Evolutionary conservation across 92 coral and sea anemone genomes (phyloP).

Genomic region (Epizoanthus stellaris): DNA sequence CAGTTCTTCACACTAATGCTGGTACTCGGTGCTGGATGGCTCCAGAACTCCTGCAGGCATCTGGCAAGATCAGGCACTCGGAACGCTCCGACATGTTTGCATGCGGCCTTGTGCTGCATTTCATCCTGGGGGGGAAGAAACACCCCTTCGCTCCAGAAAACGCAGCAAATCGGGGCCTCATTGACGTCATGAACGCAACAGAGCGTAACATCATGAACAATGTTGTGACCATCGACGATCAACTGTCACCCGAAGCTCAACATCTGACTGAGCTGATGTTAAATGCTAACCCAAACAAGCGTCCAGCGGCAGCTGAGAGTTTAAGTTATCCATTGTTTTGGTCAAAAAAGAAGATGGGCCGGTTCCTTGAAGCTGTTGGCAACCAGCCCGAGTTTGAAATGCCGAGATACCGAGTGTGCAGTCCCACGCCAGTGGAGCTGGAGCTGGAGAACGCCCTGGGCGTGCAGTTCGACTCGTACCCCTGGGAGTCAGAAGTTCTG

Average conservation of each 20-base stretch:
- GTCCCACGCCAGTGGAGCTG: constrained; percentile 14
- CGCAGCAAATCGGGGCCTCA: constrained; percentile 17
- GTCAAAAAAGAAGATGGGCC: constrained; percentile 57
- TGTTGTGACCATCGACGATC: not conserved
- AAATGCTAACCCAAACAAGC: not conserved
- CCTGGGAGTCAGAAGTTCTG: constrained; percentile 48
- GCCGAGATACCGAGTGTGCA: constrained; percentile 21
- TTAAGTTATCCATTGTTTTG: constrained; percentile 66
- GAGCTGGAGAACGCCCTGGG: constrained; percentile 37
- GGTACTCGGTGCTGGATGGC: constrained; percentile 68
- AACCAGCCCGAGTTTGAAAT: constrained; percentile 67
- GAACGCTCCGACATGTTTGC: constrained; percentile 40
- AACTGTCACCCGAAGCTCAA: constrained; percentile 19
- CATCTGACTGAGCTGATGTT: constrained; percentile 36
- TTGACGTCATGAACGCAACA: constrained; percentile 41
- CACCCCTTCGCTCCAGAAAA: constrained; percentile 44
- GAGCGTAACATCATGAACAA: constrained; percentile 41
- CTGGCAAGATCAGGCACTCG: constrained; percentile 27
- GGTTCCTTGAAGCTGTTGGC: constrained; percentile 61
- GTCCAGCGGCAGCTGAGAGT: constrained; percentile 51
- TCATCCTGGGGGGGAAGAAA: constrained; percentile 23
- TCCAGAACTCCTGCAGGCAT: constrained; percentile 47
- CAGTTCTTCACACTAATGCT: constrained; percentile 41
- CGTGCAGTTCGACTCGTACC: not conserved
- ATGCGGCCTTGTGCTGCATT: constrained; percentile 39